Percentiles rank a stretch among this genome's conserved stretches.
phyloP scores from a whole-genome alignment of 2,113 vertebrate genomes.

The Microcebus tavaratra region DNA sequence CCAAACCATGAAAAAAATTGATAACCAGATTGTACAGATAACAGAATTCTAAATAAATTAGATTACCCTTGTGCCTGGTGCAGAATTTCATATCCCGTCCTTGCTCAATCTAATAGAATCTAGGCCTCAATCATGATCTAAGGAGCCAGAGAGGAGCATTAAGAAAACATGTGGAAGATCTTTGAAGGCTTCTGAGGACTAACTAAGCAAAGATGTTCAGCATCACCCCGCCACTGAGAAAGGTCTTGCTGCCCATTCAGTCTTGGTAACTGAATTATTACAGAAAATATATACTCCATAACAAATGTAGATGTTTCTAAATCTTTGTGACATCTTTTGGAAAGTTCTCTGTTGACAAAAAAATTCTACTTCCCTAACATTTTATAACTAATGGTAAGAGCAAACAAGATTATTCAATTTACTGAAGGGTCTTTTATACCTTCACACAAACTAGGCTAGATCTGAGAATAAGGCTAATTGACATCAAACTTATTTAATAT shows the following conservation, averaged over 20 bases:
- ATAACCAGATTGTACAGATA: neutral
- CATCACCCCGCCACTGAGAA: neutral
- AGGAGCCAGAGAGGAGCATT: neutral
- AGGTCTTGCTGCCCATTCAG: neutral
- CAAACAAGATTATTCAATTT: neutral
- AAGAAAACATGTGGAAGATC: neutral
- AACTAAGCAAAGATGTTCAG: neutral
- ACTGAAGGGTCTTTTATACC: neutral
- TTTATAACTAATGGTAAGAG: neutral
- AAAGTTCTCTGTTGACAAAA: constrained; percentile 24
- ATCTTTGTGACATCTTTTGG: neutral
- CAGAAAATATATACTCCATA: neutral
- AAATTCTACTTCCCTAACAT: neutral
- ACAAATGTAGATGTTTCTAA: neutral
- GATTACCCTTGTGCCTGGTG: neutral
- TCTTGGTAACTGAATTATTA: neutral
- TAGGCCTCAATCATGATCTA: neutral
- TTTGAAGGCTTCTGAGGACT: neutral
- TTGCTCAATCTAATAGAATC: neutral
- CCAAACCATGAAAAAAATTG: constrained; percentile 40
- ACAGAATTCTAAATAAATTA: constrained; percentile 34
- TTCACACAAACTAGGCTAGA: neutral
- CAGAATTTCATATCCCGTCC: neutral
- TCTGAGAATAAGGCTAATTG: neutral
- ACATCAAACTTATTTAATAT: neutral